Evolutionary conservation across 92 coral and sea anemone species (phyloP).

Genomic region (Palythoa grandis): DNA sequence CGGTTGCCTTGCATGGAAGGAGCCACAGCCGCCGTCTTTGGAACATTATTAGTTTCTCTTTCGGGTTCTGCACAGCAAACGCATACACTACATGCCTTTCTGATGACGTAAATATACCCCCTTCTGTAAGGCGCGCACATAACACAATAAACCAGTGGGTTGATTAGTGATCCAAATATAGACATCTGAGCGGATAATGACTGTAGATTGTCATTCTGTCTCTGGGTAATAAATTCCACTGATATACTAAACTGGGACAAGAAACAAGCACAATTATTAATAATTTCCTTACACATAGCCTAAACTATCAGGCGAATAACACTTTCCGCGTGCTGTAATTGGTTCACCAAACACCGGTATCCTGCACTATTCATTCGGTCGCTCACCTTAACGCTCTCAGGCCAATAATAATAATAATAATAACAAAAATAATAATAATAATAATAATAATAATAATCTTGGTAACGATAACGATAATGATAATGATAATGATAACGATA

Average conservation of each 20-base stretch:
- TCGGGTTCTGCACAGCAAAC: constrained; percentile 28
- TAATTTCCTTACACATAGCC: not conserved
- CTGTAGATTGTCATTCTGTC: constrained; percentile 54
- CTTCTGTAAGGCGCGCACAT: constrained; percentile 60
- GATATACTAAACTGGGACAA: constrained; percentile 55
- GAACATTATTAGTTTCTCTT: not conserved
- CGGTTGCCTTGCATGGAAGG: constrained; percentile 7
- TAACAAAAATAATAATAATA: too few relatives aligned
- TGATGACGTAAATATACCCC: constrained; percentile 54
- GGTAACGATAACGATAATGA: too few relatives aligned
- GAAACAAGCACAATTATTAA: not conserved
- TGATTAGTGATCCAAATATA: constrained; percentile 49
- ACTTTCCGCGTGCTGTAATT: not conserved
- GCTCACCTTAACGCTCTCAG: too few relatives aligned
- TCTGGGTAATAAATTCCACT: constrained; percentile 43
- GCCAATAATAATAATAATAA: too few relatives aligned
- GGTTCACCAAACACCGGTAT: not conserved
- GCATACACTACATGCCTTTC: constrained; percentile 42
- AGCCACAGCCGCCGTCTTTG: constrained; percentile 25
- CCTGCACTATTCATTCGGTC: too few relatives aligned
- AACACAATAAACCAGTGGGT: constrained; percentile 57
- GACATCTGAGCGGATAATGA: constrained; percentile 70
- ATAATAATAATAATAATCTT: too few relatives aligned
- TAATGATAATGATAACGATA: too few relatives aligned
- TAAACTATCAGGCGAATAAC: not conserved